Evolutionary conservation across 2,888 invertebrate genomes (phyloP), one percentile per base, ranked within the genome.

Genomic region (Plebejus argus): DNA sequence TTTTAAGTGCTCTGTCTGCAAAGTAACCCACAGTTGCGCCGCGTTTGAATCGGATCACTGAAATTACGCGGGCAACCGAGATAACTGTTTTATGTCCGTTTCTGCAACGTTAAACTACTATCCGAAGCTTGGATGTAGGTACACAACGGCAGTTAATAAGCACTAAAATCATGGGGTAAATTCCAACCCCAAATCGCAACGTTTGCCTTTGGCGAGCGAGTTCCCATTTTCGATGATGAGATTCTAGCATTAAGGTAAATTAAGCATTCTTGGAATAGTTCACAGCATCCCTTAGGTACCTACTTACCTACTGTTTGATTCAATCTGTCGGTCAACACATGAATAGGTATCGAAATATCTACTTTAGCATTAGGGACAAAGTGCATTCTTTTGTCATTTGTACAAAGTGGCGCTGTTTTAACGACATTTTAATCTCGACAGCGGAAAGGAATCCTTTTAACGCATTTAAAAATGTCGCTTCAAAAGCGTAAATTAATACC

Each of bases 401-500:
- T 28, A 74, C 18, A 23, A 53, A 74, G 49, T 49, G 53, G 53
- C 53, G 74, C 20, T 53, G 18, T 53, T 74, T 74, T 53, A 78
- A 78, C 58, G 66, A 79, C 70, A 70, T 53, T 76, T 78, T 81
- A 81, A 82, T 78, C 78, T 72, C 58, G 71, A 79, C 79, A 79
- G 76, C 72, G 76, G 75, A 78, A 78, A 79, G 81, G 78, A 79
- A 79, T 78, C 76, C 79, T 76, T 79, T 78, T 78, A 76, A 81
- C 78, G 12, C 78, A 79, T 79, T 80, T 76, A 53, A 78, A 82
- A 76, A 77, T 70, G 76, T 53, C 75, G 74, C 70, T 76, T 77
- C 76, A 78, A 80, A 82, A 81, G 77, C 71, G 76, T 78, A 80
- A 82, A 82, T 84, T 83, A 83, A 82, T 82, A 79, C 80, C 79